Evolutionary conservation across 2,797 vertebrate genomes (phyloP), one percentile per base, ranked within the genome.

Genomic region (Knipowitschia caucasica): DNA sequence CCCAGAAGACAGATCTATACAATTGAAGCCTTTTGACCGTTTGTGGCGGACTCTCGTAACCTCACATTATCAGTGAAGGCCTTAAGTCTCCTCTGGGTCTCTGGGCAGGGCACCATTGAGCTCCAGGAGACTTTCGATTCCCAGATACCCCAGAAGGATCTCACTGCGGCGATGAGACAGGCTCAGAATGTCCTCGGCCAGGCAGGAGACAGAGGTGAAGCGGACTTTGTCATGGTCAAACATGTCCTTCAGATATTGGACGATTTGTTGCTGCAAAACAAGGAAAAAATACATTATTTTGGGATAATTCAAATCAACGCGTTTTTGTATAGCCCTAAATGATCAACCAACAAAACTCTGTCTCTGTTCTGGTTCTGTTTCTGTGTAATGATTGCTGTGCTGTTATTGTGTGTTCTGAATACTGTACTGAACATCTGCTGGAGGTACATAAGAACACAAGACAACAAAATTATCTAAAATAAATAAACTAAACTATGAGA

Each of bases 241-340:
- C 95, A 99, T 98, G 75, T 99, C 97, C 86, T 95, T 94, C 74
- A 99, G 91, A 74, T 98, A 98, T 44, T 97, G 95, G 31, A 98
- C 89, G 0, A 99, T 95, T 92, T 99, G 96, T 89, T 98, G 94
- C 97, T 99, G 87, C 36, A 44, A n/a, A 43, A 54, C 42, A 8
- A 49, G 31, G 69, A 20, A 34, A 57, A 43, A 10, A 30, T 30
- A 7, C 27, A 30, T 30, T 30, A 2, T 3, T 30, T 30, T 7
- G 27, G 27, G 14, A n/a, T n/a, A n/a, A n/a, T n/a, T n/a, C n/a
- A n/a, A n/a, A n/a, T n/a, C n/a, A n/a, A n/a, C n/a, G n/a, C n/a
- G n/a, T n/a, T n/a, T n/a, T n/a, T n/a, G n/a, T n/a, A n/a, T n/a
- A n/a, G n/a, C n/a, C n/a, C n/a, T n/a, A n/a, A n/a, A n/a, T n/a